A percentile compares a stretch with the other conserved stretches of the same genome.
Conservation (phyloP, 2,797 vertebrate genomes). For the Cuniculus paca region DNA sequence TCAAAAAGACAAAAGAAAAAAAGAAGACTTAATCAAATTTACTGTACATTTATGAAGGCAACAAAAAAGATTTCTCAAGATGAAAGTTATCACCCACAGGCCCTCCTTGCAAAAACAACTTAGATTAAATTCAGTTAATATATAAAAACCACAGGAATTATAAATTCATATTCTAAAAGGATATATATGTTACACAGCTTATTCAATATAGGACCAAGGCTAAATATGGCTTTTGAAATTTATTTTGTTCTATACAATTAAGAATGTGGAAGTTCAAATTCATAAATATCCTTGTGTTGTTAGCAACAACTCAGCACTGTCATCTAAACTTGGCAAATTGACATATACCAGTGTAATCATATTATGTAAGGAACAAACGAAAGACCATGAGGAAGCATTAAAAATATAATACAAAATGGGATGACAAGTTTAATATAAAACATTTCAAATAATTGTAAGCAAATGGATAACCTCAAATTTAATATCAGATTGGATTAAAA, state of each 20-base stretch:
- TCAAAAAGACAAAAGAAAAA: too few relatives aligned
- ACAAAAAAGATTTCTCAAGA: neutral
- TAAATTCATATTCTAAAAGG: neutral
- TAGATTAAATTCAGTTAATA: slow-evolving; percentile 17
- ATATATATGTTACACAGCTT: neutral
- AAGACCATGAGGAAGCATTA: neutral
- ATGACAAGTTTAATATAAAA: neutral
- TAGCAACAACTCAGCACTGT: neutral
- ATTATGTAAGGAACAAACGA: neutral
- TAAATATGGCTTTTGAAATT: neutral
- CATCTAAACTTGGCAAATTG: neutral
- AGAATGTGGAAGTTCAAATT: neutral
- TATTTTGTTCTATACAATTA: neutral
- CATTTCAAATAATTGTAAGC: neutral
- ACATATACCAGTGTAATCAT: neutral
- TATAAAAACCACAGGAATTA: neutral
- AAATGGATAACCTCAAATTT: neutral
- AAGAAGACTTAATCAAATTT: neutral
- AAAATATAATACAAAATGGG: neutral
- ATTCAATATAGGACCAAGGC: neutral
- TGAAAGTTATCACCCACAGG: neutral
- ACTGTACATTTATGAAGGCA: neutral
- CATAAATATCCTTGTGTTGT: neutral
- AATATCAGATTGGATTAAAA: slow-evolving; percentile 40
- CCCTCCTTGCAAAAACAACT: neutral